Percentiles rank a stretch among this genome's conserved stretches.
Conservation (phyloP, 2,888 invertebrate species). For the Loripinus fragilis region DNA sequence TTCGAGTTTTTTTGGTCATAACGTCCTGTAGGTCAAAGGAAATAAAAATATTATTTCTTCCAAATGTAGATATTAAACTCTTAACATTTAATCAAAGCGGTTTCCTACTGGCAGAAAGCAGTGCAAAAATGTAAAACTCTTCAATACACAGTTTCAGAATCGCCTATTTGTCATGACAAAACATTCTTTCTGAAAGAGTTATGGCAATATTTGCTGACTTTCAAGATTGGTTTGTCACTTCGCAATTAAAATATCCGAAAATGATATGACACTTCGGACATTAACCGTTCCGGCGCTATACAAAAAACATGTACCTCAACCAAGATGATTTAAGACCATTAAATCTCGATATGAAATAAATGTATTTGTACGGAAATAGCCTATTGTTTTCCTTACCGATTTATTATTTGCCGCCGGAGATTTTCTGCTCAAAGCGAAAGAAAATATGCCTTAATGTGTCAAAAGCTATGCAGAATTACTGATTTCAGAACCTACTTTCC, state of each 20-base stretch:
- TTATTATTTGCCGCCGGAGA: constrained; percentile 19
- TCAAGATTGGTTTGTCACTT: constrained; percentile 9
- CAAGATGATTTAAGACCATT: constrained; percentile 14
- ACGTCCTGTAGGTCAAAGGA: neutral
- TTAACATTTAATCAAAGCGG: neutral
- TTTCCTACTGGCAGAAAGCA: neutral
- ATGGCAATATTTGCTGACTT: neutral
- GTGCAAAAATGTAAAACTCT: neutral
- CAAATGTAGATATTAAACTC: neutral
- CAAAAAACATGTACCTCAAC: neutral
- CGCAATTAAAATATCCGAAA: neutral
- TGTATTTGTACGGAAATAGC: constrained; percentile 33
- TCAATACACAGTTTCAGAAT: neutral
- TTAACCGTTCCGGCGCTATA: constrained; percentile 14
- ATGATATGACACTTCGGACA: neutral
- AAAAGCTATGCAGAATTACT: neutral
- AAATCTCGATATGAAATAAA: constrained; percentile 19
- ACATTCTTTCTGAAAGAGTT: neutral
- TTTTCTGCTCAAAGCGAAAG: neutral
- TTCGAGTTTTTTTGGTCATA: neutral
- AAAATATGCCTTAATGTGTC: neutral
- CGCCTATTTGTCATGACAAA: constrained; percentile 17
- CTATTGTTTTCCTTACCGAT: constrained; percentile 3
- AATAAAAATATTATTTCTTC: neutral
- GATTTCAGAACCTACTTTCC: neutral